Evolutionary conservation across 2,888 invertebrate species (phyloP).

Genomic region (Tiliacea aurago): DNA sequence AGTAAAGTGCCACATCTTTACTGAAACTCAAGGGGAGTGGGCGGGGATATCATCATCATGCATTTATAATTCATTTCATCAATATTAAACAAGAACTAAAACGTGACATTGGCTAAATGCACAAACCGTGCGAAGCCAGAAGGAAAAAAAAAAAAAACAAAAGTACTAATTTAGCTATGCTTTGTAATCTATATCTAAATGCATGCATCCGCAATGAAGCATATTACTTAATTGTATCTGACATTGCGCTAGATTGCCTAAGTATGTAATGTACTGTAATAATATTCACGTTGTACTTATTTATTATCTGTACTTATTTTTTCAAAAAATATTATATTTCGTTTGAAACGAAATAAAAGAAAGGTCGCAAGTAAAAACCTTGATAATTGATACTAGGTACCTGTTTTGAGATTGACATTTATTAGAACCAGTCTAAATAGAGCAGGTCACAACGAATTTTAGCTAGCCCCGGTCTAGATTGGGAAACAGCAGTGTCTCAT

Average conservation of each 20-base stretch:
- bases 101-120: no score
- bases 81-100: no score
- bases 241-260: slow-evolving; percentile 44
- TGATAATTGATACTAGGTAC: slow-evolving; percentile 54
- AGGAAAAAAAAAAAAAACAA: no score
- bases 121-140: no score
- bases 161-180: slow-evolving; percentile 13
- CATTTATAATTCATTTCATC: no score
- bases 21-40: no score
- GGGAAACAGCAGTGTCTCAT: slow-evolving; percentile 62
- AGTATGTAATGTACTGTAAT: slow-evolving; percentile 1
- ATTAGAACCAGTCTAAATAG: slow-evolving; percentile 61
- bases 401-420: slow-evolving; percentile 63
- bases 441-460: slow-evolving; percentile 68
- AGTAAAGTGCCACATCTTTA: no score
- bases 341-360: slow-evolving; percentile 41
- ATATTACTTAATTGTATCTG: slow-evolving; percentile 37
- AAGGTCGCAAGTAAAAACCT: slow-evolving; percentile 61
- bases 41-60: no score
- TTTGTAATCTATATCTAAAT: slow-evolving; percentile 14
- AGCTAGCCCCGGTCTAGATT: slow-evolving; percentile 72
- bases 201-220: slow-evolving; percentile 38
- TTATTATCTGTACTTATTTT: slow-evolving; percentile 17
- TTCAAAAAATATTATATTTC: slow-evolving; percentile 23
- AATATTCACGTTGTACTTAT: slow-evolving; percentile 5